These are phyloP conservation scores for Anguilla marmorata DNA, from an alignment of 2,797 vertebrate species.

Conservation along the genomic window DNA sequence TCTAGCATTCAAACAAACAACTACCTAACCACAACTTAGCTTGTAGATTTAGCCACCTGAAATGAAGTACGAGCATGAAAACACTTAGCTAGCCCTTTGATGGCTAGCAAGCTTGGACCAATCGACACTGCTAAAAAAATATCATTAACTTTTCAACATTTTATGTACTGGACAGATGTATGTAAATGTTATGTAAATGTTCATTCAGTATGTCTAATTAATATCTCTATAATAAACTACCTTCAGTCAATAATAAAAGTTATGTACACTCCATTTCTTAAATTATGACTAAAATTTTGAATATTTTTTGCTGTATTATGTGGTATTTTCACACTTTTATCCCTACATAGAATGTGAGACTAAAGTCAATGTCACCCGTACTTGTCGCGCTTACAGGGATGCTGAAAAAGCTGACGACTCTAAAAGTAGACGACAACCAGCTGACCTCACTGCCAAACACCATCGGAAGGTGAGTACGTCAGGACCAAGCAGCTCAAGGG, in stretches of 20 bases:
- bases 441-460: conserved; percentile 93
- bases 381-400: conserved; percentile 72
- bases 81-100: too few relatives aligned
- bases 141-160: too few relatives aligned
- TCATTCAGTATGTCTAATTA: too few relatives aligned
- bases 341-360: conserved; percentile 6
- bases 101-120: too few relatives aligned
- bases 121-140: too few relatives aligned
- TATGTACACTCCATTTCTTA: not conserved
- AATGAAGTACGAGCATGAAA: too few relatives aligned
- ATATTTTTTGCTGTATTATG: not conserved
- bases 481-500: conserved; percentile 32
- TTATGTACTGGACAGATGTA: too few relatives aligned
- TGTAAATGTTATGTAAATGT: too few relatives aligned
- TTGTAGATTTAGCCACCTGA: not conserved
- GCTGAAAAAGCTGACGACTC: conserved; percentile 93
- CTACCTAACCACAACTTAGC: not conserved
- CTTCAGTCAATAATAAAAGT: not conserved
- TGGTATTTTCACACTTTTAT: not conserved
- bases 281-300: not conserved
- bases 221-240: not conserved
- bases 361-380: not conserved
- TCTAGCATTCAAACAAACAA: too few relatives aligned
- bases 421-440: conserved; percentile 99
- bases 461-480: conserved; percentile 89